Evolutionary conservation across 2,888 invertebrate genomes (phyloP).

Genomic region (Piscicola geometra): DNA sequence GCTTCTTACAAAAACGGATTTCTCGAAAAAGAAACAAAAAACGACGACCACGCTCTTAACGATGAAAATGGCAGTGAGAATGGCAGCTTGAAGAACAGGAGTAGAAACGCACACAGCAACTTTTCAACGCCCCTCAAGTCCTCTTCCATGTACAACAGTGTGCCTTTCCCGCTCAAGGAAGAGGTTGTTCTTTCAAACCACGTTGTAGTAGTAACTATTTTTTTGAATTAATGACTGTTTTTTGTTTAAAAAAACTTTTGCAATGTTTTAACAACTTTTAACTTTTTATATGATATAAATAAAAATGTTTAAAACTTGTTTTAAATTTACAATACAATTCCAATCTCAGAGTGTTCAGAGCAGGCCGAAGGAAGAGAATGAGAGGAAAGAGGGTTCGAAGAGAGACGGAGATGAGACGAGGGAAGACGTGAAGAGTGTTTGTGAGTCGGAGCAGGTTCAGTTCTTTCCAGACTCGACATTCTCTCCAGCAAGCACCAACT

Average conservation of each 20-base stretch:
- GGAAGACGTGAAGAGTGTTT: not conserved
- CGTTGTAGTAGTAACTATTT: no score
- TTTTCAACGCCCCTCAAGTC: constrained; percentile 9
- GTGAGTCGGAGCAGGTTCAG: constrained; percentile 5
- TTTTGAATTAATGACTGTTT: no score
- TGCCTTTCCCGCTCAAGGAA: not conserved
- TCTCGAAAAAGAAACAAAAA: not conserved
- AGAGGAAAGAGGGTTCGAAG: not conserved
- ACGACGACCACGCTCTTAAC: not conserved
- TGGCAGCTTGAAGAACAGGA: not conserved
- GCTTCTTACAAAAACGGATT: not conserved
- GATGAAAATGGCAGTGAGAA: not conserved
- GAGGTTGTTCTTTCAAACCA: no score
- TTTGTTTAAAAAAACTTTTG: no score
- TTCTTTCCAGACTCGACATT: constrained; percentile 32
- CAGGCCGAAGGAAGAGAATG: not conserved
- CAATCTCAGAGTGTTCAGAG: no score
- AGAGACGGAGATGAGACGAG: no score
- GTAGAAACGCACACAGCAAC: not conserved
- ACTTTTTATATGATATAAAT: no score
- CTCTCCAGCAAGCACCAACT: constrained; percentile 7
- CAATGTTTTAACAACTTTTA: no score
- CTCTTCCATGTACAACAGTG: constrained; percentile 13
- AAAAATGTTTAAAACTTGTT: no score
- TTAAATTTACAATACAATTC: not conserved